Conservation (phyloP, 2,888 invertebrate species). For the Polylopha cassiicola region DNA sequence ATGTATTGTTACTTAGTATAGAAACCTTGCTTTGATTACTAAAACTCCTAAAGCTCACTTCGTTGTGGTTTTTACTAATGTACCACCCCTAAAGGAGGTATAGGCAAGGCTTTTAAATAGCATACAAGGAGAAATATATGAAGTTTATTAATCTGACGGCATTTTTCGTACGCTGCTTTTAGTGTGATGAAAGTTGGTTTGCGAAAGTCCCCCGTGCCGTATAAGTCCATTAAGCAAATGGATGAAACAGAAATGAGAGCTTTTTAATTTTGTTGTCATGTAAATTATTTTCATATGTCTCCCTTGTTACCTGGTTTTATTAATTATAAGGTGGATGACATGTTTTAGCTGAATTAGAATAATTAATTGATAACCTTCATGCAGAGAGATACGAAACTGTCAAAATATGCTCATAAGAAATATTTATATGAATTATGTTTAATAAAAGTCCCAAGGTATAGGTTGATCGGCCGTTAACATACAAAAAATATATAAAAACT, state of each 20-base stretch:
- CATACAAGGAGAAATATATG: constrained; percentile 50
- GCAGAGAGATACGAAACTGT: no score
- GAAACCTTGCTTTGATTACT: no score
- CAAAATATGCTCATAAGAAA: no score
- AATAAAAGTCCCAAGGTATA: no score
- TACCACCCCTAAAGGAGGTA: no score
- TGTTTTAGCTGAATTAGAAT: constrained; percentile 35
- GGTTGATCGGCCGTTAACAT: no score
- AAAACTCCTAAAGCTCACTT: no score
- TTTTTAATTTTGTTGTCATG: constrained; percentile 71
- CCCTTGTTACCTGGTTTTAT: constrained; percentile 47
- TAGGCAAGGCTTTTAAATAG: constrained; percentile 22
- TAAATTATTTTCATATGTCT: constrained; percentile 61
- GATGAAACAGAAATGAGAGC: constrained; percentile 65
- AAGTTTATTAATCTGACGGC: constrained; percentile 69
- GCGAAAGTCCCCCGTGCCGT: constrained; percentile 64
- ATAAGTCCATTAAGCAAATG: constrained; percentile 74
- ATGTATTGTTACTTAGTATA: no score
- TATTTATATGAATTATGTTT: no score
- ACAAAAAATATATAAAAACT: no score
- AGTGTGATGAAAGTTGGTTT: constrained; percentile 72
- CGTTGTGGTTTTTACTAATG: no score
- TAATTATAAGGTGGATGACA: constrained; percentile 53
- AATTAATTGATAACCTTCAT: constrained; percentile 20
- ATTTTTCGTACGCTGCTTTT: constrained; percentile 72